These are phyloP conservation scores for Drosophila serrata DNA, from an alignment of 1,140 invertebrate genomes.

Conservation along the genomic window DNA sequence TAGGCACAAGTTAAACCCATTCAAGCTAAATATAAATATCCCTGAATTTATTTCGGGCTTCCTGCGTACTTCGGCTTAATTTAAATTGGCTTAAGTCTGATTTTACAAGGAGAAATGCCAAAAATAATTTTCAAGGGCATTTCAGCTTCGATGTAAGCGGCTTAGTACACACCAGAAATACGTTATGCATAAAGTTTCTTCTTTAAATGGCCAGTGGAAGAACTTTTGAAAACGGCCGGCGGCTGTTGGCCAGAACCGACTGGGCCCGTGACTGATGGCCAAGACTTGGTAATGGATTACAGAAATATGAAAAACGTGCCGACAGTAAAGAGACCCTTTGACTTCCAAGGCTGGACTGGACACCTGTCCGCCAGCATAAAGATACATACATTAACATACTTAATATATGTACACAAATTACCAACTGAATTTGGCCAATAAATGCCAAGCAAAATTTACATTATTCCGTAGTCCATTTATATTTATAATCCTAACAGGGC, in stretches of 20 bases:
- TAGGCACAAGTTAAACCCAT: not conserved
- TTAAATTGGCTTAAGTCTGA: slow-evolving; percentile 10
- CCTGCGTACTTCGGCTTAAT: not conserved
- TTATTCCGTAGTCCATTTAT: slow-evolving; percentile 44
- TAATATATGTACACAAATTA: slow-evolving; percentile 68
- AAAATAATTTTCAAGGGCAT: slow-evolving; percentile 31
- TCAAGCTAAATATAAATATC: not conserved
- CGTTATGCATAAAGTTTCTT: slow-evolving; percentile 43
- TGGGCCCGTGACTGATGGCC: slow-evolving; percentile 42
- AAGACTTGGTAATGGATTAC: slow-evolving; percentile 55
- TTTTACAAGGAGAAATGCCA: not conserved
- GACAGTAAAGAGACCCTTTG: slow-evolving; percentile 47
- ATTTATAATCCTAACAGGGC: slow-evolving; percentile 60
- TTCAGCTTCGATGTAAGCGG: slow-evolving; percentile 16
- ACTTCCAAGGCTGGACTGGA: slow-evolving; percentile 13
- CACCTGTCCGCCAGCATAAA: slow-evolving; percentile 18
- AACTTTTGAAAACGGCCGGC: slow-evolving; percentile 34
- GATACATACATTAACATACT: slow-evolving; percentile 35
- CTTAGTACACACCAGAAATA: slow-evolving; percentile 22
- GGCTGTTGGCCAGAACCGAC: slow-evolving; percentile 9
- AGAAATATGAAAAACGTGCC: slow-evolving; percentile 60
- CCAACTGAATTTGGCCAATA: slow-evolving; percentile 42
- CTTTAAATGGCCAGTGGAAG: slow-evolving; percentile 32
- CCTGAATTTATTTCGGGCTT: not conserved
- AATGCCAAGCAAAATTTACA: slow-evolving; percentile 59